These are phyloP conservation scores for Amphiura filiformis DNA, from an alignment of 35 echinoderm and acorn worm species.

Conservation along the genomic window DNA sequence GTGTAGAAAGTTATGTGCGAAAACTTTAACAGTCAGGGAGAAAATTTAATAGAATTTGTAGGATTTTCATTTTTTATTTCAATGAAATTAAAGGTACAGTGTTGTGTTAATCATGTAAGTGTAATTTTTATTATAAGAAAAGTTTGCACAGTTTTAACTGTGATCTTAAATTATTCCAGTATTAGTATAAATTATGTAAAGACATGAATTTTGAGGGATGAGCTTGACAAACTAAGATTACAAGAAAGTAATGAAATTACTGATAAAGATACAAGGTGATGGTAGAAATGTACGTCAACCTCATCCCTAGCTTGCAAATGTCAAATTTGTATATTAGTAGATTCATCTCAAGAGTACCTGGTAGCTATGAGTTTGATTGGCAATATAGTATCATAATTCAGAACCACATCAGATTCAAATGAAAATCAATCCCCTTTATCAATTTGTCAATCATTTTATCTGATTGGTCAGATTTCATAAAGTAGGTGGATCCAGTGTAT, in stretches of 20 bases:
- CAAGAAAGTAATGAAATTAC: too few species aligned
- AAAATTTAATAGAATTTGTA: neutral
- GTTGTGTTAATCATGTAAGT: neutral
- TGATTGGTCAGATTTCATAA: too few species aligned
- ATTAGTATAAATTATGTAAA: conserved; percentile 7
- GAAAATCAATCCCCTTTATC: neutral
- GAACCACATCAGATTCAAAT: neutral
- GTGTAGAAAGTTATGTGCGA: neutral
- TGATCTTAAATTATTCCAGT: neutral
- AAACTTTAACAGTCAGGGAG: too few species aligned
- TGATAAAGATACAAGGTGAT: neutral
- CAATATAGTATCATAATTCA: neutral
- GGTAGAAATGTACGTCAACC: neutral
- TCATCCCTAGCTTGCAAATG: neutral
- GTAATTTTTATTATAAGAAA: neutral
- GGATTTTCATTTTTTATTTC: neutral
- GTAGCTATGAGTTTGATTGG: neutral
- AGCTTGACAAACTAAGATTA: too few species aligned
- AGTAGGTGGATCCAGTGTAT: too few species aligned
- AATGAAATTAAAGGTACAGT: neutral
- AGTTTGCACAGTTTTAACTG: neutral
- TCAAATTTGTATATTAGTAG: neutral
- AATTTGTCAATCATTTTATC: too few species aligned
- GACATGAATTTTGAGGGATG: neutral
- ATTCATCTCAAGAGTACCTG: neutral